Percentiles rank a stretch among this genome's conserved stretches.
phyloP scores from a whole-genome alignment of 1,140 invertebrate species.

The Leptinotarsa lineolata region DNA sequence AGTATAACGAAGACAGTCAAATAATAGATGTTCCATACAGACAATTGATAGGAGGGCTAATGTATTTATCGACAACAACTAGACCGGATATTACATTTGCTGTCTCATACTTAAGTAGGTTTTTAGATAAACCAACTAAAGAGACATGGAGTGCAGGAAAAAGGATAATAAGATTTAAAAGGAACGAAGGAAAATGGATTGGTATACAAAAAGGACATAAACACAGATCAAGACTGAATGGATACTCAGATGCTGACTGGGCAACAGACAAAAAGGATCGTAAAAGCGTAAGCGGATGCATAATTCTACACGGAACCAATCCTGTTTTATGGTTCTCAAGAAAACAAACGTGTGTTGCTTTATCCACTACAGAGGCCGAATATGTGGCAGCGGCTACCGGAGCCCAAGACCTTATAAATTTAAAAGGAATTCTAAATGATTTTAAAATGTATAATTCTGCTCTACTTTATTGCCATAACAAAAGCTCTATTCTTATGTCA shows the following conservation, averaged over 20 bases:
- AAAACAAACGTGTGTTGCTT: constrained; percentile 20
- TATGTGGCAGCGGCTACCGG: constrained; percentile 9
- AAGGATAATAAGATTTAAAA: constrained; percentile 7
- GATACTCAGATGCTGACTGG: constrained; percentile 15
- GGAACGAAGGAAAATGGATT: not conserved
- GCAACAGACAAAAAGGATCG: constrained; percentile 7
- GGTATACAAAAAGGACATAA: not conserved
- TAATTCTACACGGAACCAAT: constrained; percentile 8
- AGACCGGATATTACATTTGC: constrained; percentile 3
- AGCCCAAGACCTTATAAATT: constrained; percentile 12
- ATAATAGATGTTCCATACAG: constrained; percentile 15
- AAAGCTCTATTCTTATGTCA: constrained; percentile 19
- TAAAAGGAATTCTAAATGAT: constrained; percentile 20
- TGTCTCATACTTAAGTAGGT: constrained; percentile 18
- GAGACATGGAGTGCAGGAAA: constrained; percentile 6
- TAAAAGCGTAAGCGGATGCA: constrained; percentile 13
- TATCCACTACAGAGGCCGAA: constrained; percentile 13
- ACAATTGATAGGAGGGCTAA: constrained; percentile 5
- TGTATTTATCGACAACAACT: constrained; percentile 14
- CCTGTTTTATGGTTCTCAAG: constrained; percentile 11
- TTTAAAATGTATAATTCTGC: not conserved
- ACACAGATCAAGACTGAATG: too few species aligned
- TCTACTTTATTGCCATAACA: constrained; percentile 14
- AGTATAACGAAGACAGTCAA: not conserved
- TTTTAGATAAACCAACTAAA: constrained; percentile 7